Percentiles rank a stretch among this genome's conserved stretches.
phyloP scores from a whole-genome alignment of 2,113 vertebrate species.

The Amazona guildingii region DNA sequence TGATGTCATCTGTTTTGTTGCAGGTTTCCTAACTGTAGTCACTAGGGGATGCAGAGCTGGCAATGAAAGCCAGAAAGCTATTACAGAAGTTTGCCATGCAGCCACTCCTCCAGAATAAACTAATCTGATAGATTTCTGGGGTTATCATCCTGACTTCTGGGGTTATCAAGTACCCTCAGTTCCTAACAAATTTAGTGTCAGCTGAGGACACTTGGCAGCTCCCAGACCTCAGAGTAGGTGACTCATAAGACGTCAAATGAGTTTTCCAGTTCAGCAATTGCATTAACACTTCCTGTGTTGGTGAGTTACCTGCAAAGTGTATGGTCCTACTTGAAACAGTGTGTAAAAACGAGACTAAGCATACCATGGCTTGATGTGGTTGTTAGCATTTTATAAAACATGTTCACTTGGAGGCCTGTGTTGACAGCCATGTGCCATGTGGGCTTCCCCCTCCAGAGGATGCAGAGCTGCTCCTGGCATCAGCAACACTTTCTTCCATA shows the following conservation, averaged over 20 bases:
- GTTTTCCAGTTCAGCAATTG: neutral
- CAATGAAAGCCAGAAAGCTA: neutral
- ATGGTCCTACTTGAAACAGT: neutral
- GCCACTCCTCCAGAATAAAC: neutral
- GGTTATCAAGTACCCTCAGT: neutral
- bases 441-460: neutral
- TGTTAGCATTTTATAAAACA: neutral
- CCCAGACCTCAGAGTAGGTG: neutral
- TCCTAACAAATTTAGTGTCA: neutral
- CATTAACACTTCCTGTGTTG: neutral
- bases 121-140: neutral
- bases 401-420: neutral
- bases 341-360: neutral
- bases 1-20: neutral
- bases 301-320: neutral
- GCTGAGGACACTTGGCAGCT: neutral
- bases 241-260: neutral
- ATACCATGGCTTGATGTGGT: neutral
- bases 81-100: neutral
- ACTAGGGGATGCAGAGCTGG: neutral
- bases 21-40: neutral
- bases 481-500: neutral
- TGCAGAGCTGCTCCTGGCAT: neutral
- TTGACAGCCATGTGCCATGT: rapidly evolving
- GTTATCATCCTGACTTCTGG: neutral